Base-by-base conservation (phyloP, 2,888 invertebrate genomes). In the Pammene fasciana region DNA sequence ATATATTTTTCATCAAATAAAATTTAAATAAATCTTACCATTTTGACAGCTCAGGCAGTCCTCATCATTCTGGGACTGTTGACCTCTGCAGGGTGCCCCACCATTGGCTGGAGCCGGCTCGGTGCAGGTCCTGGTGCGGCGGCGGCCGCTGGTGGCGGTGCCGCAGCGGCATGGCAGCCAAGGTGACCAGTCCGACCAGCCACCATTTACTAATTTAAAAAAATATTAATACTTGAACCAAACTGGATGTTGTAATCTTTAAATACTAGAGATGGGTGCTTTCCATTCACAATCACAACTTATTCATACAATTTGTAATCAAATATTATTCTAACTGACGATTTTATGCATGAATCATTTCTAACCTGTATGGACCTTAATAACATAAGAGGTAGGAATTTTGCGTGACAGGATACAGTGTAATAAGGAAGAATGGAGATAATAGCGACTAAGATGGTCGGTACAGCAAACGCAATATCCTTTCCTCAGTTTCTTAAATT, bases 81-180 rank as follows among this genome's bases (percentile, higher is more conserved):
- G 94, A 0, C 99, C 99, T 62, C 95, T 93, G 84, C 99, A 99
- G 1, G 95, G 94, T 14, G 95, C 94, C 3, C 99, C 99, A 0
- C 98, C 98, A 87, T 99, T 98, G 79, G 97, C 94, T 0, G 99
- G 98, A 46, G 96, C 92, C 0, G 99, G 99, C 84, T 96, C 96
- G 65, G 95, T 96, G 87, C 98, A 99, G 48, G 95, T 94, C 71
- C 98, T 94, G 48, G 95, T 95, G 73, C 98, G 94, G 81, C 96
- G 96, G 81, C 97, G 95, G 7, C 96, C 95, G 68, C 96, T 96
- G 56, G 95, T 94, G 72, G 92, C 87, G 0, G 93, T 88, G 1
- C 95, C 95, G 88, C 98, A 98, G 64, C 95, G 94, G 85, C 98
- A 98, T 57, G 97, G 96, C 38, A 95, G 94, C 98, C 98, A 98